phyloP scores from a whole-genome alignment of 2,113 vertebrate genomes.

The Egretta garzetta region DNA sequence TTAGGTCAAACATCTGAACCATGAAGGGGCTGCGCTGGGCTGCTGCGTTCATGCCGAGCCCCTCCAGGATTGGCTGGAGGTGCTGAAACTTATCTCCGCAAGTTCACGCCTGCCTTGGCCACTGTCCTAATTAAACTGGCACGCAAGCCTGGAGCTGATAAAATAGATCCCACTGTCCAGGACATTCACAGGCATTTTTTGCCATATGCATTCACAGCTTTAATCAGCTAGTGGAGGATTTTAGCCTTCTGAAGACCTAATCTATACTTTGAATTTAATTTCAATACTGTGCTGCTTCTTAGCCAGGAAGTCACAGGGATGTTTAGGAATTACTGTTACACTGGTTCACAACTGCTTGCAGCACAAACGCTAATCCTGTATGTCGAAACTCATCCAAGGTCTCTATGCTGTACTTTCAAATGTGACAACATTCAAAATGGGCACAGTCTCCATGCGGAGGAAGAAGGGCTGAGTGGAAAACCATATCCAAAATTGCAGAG shows the following conservation, averaged over 20 bases:
- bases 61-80: not conserved
- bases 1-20: conserved; percentile 16
- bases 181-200: not conserved
- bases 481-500: not conserved
- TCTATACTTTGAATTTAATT: not conserved
- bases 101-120: conserved; percentile 34
- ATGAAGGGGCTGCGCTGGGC: not conserved
- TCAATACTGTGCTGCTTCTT: not conserved
- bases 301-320: not conserved
- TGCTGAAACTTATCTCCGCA: not conserved
- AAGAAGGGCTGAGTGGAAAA: not conserved
- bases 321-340: not conserved
- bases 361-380: not conserved
- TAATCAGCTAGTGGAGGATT: not conserved
- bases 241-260: not conserved
- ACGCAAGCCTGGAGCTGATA: not conserved
- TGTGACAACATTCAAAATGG: not conserved
- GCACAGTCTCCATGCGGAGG: not conserved
- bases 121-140: conserved; percentile 42
- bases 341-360: not conserved
- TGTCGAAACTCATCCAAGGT: not conserved
- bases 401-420: conserved; percentile 31
- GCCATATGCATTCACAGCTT: not conserved
- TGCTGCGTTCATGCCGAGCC: rapidly evolving
- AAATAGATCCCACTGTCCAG: not conserved